Evolutionary conservation across 2,113 vertebrate species (phyloP).

Genomic region (Neogale vison): DNA sequence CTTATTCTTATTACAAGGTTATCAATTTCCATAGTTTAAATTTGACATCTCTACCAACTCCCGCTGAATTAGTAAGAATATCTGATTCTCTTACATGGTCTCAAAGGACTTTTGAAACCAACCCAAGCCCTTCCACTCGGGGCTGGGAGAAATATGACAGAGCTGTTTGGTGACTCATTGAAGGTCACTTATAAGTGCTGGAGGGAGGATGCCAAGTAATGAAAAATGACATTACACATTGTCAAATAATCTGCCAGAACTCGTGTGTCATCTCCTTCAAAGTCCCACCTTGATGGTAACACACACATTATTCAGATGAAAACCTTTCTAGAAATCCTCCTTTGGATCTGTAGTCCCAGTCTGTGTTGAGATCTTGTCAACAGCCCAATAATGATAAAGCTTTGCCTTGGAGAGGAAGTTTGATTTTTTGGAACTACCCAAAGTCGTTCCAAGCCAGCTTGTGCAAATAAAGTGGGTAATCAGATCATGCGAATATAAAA

Average conservation of each 20-base stretch:
- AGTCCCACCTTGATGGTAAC: not conserved
- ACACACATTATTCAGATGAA: not conserved
- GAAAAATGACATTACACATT: constrained; percentile 12
- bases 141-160: not conserved
- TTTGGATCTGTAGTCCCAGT: not conserved
- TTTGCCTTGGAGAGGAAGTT: not conserved
- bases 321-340: not conserved
- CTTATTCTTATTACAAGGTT: constrained; percentile 12
- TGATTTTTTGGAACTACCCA: not conserved
- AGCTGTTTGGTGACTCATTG: constrained; percentile 28
- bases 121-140: not conserved
- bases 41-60: not conserved
- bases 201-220: not conserved
- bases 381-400: not conserved
- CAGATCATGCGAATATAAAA: not conserved
- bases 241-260: not conserved
- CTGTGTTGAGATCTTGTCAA: not conserved
- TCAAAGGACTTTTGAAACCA: not conserved
- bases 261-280: not conserved
- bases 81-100: not conserved
- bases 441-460: not conserved
- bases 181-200: constrained; percentile 46
- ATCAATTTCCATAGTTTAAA: constrained; percentile 18
- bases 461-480: not conserved
- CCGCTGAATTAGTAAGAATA: constrained; percentile 17